Evolutionary conservation across 2,888 invertebrate genomes (phyloP).

Genomic region (Tyria jacobaeae): DNA sequence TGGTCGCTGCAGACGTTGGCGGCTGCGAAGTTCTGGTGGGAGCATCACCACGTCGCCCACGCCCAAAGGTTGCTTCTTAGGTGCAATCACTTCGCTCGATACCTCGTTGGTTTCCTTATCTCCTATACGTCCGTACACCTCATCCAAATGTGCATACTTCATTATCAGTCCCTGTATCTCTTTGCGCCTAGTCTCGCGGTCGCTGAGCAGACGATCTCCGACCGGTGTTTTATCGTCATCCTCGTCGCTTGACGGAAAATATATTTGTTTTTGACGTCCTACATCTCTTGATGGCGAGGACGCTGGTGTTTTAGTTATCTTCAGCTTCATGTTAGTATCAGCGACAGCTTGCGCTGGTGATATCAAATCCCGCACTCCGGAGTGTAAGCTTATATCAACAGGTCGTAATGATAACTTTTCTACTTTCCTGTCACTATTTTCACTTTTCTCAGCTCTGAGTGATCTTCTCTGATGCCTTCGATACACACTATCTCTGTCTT

Average conservation of each 20-base stretch:
- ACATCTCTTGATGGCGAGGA: slow-evolving; percentile 75
- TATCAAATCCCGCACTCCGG: slow-evolving; percentile 82
- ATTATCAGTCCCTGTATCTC: slow-evolving; percentile 93
- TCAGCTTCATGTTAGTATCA: slow-evolving; percentile 65
- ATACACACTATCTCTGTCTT: slow-evolving; percentile 83
- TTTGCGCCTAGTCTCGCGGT: slow-evolving; percentile 92
- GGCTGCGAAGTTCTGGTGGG: slow-evolving; percentile 80
- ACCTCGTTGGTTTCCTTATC: slow-evolving; percentile 71
- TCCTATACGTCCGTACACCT: slow-evolving; percentile 87
- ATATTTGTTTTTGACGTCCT: slow-evolving; percentile 79
- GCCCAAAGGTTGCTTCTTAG: slow-evolving; percentile 67
- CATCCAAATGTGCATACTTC: slow-evolving; percentile 93
- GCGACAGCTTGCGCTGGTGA: slow-evolving; percentile 79
- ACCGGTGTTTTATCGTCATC: slow-evolving; percentile 83
- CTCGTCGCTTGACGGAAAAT: slow-evolving; percentile 82
- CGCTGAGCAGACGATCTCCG: slow-evolving; percentile 87
- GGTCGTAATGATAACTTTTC: slow-evolving; percentile 84
- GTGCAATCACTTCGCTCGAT: slow-evolving; percentile 52
- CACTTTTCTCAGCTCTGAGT: slow-evolving; percentile 88
- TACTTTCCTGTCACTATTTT: slow-evolving; percentile 81
- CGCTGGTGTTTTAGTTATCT: slow-evolving; percentile 68
- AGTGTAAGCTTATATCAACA: slow-evolving; percentile 82
- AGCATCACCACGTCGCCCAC: slow-evolving; percentile 78
- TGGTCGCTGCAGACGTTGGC: slow-evolving; percentile 74
- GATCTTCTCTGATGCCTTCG: slow-evolving; percentile 85